Base-by-base conservation (phyloP, 1,140 invertebrate genomes). In the Leptinotarsa undecemlineata region DNA sequence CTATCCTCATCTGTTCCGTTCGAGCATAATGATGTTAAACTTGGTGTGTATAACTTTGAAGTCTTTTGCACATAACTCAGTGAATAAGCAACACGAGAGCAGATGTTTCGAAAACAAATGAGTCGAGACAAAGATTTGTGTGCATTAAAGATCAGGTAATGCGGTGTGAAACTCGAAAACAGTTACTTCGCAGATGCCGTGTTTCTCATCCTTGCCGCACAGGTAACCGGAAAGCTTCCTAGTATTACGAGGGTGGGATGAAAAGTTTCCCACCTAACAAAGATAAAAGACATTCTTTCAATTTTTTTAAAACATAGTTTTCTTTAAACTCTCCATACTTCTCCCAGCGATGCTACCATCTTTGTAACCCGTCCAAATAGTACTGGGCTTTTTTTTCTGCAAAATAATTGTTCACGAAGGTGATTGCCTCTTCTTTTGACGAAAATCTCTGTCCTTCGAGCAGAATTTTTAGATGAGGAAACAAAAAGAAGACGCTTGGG, bases 121-220 rank as follows among this genome's bases (percentile, higher is more conserved):
- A 68, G 17, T 48, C 42, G 67, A 64, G 8, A 64, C 63, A 64
- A 64, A 64, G 63, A 68, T 68, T 48, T 33, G 26, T 47, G 67
- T 68, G 26, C 47, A 48, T 68, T 68, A 68, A 68, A 68, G 67
- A 68, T 42, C 67, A 68, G 67, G 67, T 68, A 68, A 68, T 68
- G 67, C 26, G 42, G 67, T 48, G 67, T 68, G 67, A 68, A 68
- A 68, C 47, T 68, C 26, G 0, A 20, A 64, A 68, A 68, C 67
- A 68, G 67, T 68, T 48, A 68, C 67, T 68, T 68, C 67, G 67
- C 67, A 68, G 67, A 68, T n/a, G 63, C 63, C 20, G 21, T 15
- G 20, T 64, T 64, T 64, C n/a, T 64, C 63, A 17, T 64, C 26
- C 20, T 21, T 20, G 63, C 26, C 8, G 20, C 17, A 23, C 63